Evolutionary conservation across 2,113 vertebrate species (phyloP).

Genomic region (Myiagra hebetior): DNA sequence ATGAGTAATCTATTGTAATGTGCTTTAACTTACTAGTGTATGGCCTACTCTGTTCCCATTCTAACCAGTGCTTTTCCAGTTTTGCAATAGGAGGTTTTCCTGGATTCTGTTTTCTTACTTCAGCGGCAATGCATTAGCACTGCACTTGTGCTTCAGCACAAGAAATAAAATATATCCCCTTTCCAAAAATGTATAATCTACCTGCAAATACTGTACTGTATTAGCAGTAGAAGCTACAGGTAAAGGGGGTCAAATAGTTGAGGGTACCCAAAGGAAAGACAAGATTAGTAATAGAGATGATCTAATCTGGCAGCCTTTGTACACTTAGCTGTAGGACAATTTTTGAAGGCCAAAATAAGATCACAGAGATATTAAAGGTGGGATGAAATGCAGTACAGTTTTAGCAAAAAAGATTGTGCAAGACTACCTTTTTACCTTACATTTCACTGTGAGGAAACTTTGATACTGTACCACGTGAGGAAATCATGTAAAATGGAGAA

Average conservation of each 20-base stretch:
- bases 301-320: neutral
- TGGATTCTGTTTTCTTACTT: neutral
- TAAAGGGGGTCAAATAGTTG: neutral
- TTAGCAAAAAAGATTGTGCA: neutral
- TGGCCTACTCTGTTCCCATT: neutral
- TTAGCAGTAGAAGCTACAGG: neutral
- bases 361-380: neutral
- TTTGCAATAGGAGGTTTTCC: neutral
- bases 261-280: neutral
- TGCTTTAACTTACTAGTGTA: neutral
- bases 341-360: neutral
- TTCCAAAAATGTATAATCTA: neutral
- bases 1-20: neutral
- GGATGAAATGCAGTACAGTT: neutral
- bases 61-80: neutral
- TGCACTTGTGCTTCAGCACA: neutral
- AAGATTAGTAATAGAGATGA: neutral
- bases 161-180: neutral
- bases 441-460: neutral
- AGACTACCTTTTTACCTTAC: neutral
- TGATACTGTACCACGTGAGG: neutral
- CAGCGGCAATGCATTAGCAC: neutral
- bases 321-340: neutral
- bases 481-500: neutral
- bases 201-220: neutral